Conservation (phyloP, 2,113 vertebrate species). For the Xiphophorus hellerii region DNA sequence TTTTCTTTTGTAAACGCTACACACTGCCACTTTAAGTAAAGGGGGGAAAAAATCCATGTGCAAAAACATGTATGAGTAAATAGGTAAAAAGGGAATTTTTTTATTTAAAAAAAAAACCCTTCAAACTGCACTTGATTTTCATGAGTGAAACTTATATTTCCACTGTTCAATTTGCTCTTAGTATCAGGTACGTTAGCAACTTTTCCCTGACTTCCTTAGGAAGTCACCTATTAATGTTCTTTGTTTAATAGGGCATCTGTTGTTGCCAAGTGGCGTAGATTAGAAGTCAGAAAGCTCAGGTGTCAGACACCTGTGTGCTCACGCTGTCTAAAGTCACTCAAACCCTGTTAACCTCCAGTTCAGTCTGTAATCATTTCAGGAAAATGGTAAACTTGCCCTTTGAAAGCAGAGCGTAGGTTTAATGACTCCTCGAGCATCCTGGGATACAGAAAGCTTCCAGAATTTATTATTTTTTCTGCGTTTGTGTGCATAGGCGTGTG, state of each 20-base stretch:
- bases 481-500: background rate
- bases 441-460: conserved; percentile 16
- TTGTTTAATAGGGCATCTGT: conserved; percentile 25
- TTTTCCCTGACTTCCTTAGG: conserved; percentile 9
- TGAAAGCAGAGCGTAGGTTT: conserved; percentile 34
- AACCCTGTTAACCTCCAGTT: conserved; percentile 35
- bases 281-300: background rate
- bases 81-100: background rate
- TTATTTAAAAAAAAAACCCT: too few species aligned
- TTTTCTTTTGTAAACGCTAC: too few species aligned
- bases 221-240: conserved; percentile 6
- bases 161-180: background rate
- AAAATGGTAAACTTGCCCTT: conserved; percentile 11
- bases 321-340: conserved; percentile 9
- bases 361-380: conserved; percentile 12
- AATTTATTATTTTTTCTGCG: background rate
- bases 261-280: conserved; percentile 10
- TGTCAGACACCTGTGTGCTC: conserved; percentile 22
- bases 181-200: conserved; percentile 6
- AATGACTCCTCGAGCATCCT: conserved; percentile 38
- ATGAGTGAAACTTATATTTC: background rate
- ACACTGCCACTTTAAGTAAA: background rate
- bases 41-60: conserved; percentile 22
- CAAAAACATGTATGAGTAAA: background rate
- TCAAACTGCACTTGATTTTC: background rate